Percentiles rank a stretch among this genome's conserved stretches.
These are phyloP conservation scores for Okapia johnstoni DNA, from an alignment of 2,113 vertebrate genomes.

Conservation along the genomic window DNA sequence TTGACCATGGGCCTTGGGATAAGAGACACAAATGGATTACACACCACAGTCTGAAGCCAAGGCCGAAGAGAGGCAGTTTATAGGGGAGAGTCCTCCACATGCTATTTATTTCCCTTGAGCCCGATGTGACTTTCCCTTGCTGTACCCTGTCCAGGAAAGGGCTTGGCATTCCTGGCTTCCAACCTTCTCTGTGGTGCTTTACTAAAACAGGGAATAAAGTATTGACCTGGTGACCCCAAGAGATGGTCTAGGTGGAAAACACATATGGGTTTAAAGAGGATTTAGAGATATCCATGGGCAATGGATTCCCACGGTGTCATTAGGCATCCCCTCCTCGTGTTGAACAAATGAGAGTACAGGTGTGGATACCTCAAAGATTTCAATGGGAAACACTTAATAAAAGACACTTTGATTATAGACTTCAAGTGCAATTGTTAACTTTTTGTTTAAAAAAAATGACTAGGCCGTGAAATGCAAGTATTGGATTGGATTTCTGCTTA, in stretches of 20 bases:
- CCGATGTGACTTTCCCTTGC: not conserved
- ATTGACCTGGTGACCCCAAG: not conserved
- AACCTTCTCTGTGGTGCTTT: slow-evolving; percentile 28
- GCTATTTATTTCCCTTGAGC: not conserved
- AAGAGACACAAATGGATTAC: slow-evolving; percentile 39
- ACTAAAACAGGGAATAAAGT: not conserved
- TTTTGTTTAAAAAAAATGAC: not conserved
- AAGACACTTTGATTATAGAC: not conserved
- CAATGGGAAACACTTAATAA: not conserved
- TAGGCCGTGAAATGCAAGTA: not conserved
- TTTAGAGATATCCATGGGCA: not conserved
- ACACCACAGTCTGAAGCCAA: not conserved
- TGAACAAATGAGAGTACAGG: not conserved
- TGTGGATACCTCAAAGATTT: not conserved
- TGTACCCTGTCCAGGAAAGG: not conserved
- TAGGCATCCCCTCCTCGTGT: not conserved
- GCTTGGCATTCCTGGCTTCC: not conserved
- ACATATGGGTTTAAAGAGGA: slow-evolving; percentile 1
- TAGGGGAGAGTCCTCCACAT: not conserved
- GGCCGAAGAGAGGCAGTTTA: not conserved
- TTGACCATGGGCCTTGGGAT: slow-evolving; percentile 25
- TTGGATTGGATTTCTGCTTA: not conserved
- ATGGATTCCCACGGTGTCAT: not conserved
- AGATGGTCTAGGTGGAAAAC: not conserved
- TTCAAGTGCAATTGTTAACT: not conserved